A percentile compares a stretch with the other conserved stretches of the same genome.
Conservation (phyloP, 1,140 invertebrate genomes). For the Idris sp. region DNA sequence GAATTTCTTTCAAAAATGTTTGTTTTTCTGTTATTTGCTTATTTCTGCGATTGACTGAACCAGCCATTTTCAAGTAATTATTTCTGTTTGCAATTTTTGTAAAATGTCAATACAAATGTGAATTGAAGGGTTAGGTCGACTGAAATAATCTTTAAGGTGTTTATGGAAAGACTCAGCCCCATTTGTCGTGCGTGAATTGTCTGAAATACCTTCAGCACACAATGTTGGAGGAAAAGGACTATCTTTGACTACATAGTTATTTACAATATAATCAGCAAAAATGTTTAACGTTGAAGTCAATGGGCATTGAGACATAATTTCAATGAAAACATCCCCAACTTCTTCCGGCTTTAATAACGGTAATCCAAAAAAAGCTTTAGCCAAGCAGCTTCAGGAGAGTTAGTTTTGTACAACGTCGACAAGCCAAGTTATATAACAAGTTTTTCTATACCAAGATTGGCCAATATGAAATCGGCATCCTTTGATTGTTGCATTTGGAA, state of each 20-base stretch:
- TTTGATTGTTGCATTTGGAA: slow-evolving; percentile 1
- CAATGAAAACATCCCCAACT: slow-evolving; percentile 1
- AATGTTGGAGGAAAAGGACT: not conserved
- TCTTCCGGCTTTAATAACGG: not conserved
- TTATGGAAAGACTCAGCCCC: not conserved
- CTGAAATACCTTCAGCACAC: not conserved
- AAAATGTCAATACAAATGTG: too few relatives aligned
- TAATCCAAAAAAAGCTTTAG: slow-evolving; percentile 1
- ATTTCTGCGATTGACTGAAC: too few relatives aligned
- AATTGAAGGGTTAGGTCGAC: too few relatives aligned
- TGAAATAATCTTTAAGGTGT: not conserved
- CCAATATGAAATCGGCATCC: not conserved
- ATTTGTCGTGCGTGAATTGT: not conserved
- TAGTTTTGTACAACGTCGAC: too few relatives aligned
- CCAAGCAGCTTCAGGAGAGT: not conserved
- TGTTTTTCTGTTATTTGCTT: too few relatives aligned
- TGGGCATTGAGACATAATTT: not conserved
- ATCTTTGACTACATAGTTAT: not conserved
- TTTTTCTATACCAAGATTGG: slow-evolving; percentile 1
- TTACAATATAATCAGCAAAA: not conserved
- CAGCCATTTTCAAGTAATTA: too few relatives aligned
- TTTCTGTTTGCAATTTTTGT: too few relatives aligned
- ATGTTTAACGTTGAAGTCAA: not conserved
- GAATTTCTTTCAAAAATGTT: too few relatives aligned
- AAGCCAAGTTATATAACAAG: not conserved